Conservation (phyloP, 2,888 invertebrate genomes). For the Mactromeris polynyma region DNA sequence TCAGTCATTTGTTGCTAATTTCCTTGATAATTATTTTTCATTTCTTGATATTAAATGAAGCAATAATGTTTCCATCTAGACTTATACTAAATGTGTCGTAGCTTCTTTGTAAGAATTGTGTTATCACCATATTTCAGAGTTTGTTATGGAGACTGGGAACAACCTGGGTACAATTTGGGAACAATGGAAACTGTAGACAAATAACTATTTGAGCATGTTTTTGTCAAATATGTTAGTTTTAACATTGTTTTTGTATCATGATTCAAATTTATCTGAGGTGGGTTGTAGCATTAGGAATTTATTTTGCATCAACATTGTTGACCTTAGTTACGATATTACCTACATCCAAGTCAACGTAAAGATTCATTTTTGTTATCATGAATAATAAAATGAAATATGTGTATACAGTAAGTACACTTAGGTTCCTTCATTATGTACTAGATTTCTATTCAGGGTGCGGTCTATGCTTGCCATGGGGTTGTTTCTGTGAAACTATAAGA, state of each 20-base stretch:
- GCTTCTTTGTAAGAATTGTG: not conserved
- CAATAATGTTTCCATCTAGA: no score
- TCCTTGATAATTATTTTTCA: not conserved
- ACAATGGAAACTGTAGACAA: constrained; percentile 27
- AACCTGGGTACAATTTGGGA: constrained; percentile 44
- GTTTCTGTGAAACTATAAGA: not conserved
- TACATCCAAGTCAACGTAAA: not conserved
- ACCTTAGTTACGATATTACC: no score
- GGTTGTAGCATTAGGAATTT: no score
- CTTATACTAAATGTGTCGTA: no score
- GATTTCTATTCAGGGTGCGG: not conserved
- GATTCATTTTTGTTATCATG: not conserved
- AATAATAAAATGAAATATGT: not conserved
- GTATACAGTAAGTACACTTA: no score
- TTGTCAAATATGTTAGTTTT: not conserved
- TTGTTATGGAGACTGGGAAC: constrained; percentile 16
- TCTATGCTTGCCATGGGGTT: not conserved
- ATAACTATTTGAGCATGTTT: not conserved
- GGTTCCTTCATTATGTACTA: not conserved
- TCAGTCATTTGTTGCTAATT: not conserved
- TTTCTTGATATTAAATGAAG: not conserved
- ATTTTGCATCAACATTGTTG: no score
- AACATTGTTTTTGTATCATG: not conserved
- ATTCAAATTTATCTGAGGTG: no score
- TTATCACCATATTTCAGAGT: constrained; percentile 26